Base-by-base conservation (phyloP, 2,797 vertebrate species). In the Uromys caudimaculatus region DNA sequence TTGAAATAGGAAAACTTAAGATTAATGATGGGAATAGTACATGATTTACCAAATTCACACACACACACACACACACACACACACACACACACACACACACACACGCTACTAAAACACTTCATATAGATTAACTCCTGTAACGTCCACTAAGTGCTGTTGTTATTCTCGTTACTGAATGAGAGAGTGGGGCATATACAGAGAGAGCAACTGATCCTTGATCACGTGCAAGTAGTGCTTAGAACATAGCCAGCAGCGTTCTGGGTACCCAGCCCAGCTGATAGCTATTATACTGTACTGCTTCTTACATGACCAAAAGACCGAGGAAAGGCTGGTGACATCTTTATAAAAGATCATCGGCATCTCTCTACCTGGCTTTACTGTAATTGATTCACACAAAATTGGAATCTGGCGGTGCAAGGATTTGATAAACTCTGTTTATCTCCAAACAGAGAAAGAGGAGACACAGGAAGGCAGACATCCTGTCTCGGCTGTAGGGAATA, bases 1-100 rank as follows among this genome's bases (percentile, higher is more conserved):
- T 96, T 96, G 76, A 94, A 94, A 84, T 86, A 35, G 64, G 41
- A 2, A 90, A 41, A 81, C 83, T 90, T 88, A 89, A 93, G 62
- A 69, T 56, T 35, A 13, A 56, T 79, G 47, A 71, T 35, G 13
- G 29, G n/a, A 73, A 62, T 32, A 69, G 21, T 29, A 75, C 44
- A 90, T 23, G 23, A 29, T 89, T 87, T 94, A 38, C 35, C 69
- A 35, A 75, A 77, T 84, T 32, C 1, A 2, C 44, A 29, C 54
- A 58, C 58, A 19, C 50, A 27, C 71, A 54, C 10, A 54, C 58
- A 17, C 62, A 16, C 62, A 47, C 19, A 44, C 35, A 19, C 35
- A 54, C 54, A 60, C 41, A 29, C 47, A 64, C 1, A 21, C 67
- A 17, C 71, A 62, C n/a, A 67, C 29, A 3, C 44, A 38, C 41